Percentiles rank a stretch among this genome's conserved stretches.
Conservation (phyloP, 2,113 vertebrate species). For the Oncorhynchus keta region DNA sequence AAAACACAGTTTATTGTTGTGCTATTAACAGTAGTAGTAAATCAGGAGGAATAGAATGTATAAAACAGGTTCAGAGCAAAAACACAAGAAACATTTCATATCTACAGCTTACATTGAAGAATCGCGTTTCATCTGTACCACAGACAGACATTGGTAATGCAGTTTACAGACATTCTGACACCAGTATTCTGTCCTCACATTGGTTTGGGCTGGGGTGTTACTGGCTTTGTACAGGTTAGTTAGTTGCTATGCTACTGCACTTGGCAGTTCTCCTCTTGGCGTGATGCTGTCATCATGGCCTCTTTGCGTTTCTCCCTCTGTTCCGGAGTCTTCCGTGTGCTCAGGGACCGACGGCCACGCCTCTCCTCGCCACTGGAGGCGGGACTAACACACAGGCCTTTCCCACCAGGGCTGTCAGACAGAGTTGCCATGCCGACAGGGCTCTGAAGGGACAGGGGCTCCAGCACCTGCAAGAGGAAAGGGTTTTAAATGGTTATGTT, state of each 20-base stretch:
- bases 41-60: too few relatives aligned
- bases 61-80: too few relatives aligned
- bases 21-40: too few relatives aligned
- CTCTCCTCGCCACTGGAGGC: constrained; percentile 10
- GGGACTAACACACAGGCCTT: constrained; percentile 26
- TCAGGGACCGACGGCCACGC: constrained; percentile 15
- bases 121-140: too few relatives aligned
- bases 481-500: background rate
- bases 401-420: constrained; percentile 44
- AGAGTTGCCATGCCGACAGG: background rate
- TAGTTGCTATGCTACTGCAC: constrained; percentile 72
- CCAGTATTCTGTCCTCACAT: too few relatives aligned
- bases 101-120: too few relatives aligned
- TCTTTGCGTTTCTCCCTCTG: constrained; percentile 30
- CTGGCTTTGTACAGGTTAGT: too few relatives aligned
- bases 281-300: constrained; percentile 10
- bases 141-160: too few relatives aligned
- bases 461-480: constrained; percentile 38
- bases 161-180: too few relatives aligned
- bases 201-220: background rate
- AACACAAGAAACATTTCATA: too few relatives aligned
- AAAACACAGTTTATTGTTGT: too few relatives aligned
- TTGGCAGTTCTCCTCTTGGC: constrained; percentile 75
- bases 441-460: constrained; percentile 37
- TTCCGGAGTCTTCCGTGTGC: constrained; percentile 4